phyloP scores from a whole-genome alignment of 2,113 vertebrate species.

The Enhydra lutris region DNA sequence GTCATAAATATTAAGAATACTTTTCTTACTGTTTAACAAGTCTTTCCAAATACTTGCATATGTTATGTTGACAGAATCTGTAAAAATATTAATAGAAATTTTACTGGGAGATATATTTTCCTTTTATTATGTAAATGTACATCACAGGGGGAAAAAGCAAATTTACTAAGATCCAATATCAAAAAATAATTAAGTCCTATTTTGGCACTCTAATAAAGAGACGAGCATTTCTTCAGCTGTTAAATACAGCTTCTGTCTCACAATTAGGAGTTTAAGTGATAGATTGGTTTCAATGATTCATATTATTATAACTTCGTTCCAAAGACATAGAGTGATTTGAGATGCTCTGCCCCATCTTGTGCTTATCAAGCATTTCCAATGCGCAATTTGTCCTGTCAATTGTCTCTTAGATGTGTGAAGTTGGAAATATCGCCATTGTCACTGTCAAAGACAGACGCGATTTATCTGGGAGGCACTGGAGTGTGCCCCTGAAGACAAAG shows the following conservation, averaged over 20 bases:
- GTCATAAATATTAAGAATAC: not conserved
- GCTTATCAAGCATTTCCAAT: conserved; percentile 1
- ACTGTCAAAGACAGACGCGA: conserved; percentile 61
- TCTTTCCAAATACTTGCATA: not conserved
- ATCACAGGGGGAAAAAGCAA: not conserved
- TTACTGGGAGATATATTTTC: not conserved
- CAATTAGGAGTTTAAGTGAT: conserved; percentile 17
- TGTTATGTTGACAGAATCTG: not conserved
- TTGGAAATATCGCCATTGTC: conserved; percentile 67
- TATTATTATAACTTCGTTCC: not conserved
- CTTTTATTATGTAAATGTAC: conserved; percentile 20
- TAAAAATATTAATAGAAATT: not conserved
- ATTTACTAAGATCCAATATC: not conserved
- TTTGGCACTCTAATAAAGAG: conserved; percentile 17
- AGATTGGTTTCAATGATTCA: conserved; percentile 1
- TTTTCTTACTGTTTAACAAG: not conserved
- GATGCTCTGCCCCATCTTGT: not conserved
- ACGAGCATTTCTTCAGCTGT: not conserved
- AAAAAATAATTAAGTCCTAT: conserved; percentile 11
- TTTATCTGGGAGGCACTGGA: conserved; percentile 66
- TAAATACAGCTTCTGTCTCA: not conserved
- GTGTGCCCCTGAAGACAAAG: conserved; percentile 63
- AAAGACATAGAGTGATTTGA: not conserved
- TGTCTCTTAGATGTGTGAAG: conserved; percentile 50
- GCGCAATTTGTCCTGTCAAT: conserved; percentile 57